Base-by-base conservation (phyloP, 2,113 vertebrate genomes). In the Melanostigma gelatinosum region DNA sequence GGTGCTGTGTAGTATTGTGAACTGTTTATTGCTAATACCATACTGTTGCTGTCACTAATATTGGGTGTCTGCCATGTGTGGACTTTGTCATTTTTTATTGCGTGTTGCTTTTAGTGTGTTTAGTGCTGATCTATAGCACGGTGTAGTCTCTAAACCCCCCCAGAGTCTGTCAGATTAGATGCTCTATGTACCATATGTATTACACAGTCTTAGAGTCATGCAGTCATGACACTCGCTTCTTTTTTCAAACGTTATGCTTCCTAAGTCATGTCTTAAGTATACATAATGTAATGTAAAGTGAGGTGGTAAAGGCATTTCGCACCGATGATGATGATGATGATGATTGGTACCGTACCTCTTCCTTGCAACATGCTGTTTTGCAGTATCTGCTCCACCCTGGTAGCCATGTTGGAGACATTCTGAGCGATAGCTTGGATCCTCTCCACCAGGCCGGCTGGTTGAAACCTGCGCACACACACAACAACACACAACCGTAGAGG, bases 391-490 rank as follows among this genome's bases (percentile, higher is more conserved):
- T 99, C 98, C 87, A 99, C 96, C 78, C 97, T 97, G 74, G 94
- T 88, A 0, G 97, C 97, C 1, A 99, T 98, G 92, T 98, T 97
- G 0, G 98, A 99, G 67, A 99, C 97, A 0, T 99, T 99, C 90
- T 98, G 98, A 61, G 98, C 98, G 16, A 99, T 99, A 75, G 97
- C 97, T 93, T 99, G 97, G 93, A 99, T 99, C 88, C 94, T 96
- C 91, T 99, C 98, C 94, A 99, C 96, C 87, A 99, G 87, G 60
- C 96, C 93, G 0, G 95, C 93, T 27, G 96, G 96, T 79, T 97
- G 96, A 81, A 97, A 94, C 93, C 98, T 99, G 85, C 36, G 32
- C 61, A 76, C 42, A 72, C 22, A 67, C 68, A 77, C 65, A 48
- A 82, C 63, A 72, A 75, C 65, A 75, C 40, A 75, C 11, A 82